Base-by-base conservation (phyloP, 2,113 vertebrate genomes). In the Procavia capensis region DNA sequence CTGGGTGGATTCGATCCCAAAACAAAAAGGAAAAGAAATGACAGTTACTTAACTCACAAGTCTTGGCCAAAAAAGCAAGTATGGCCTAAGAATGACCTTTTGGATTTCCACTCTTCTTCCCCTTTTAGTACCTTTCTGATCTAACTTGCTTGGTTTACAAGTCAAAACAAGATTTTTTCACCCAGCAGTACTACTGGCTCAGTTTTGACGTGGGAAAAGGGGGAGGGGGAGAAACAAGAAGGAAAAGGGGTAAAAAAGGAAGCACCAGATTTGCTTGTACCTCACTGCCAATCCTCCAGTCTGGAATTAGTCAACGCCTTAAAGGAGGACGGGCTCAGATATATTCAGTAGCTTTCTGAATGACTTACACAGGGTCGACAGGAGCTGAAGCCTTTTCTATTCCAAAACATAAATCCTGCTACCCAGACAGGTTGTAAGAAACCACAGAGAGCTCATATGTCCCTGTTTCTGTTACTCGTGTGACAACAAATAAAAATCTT, bases 211-310 rank as follows among this genome's bases (percentile, higher is more conserved):
- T 91, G 61, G 43, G 13, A 43, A 9, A 61, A 39, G 59, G 50
- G 3, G 4, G 2, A 0, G 19, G 2, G 2, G 27, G 50, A 0
- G 24, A 9, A 0, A 45, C 4, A 19, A 36, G 64, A 24, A 9
- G 36, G 34, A 11, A 54, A 41, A 76, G 54, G 39, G 59, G 47
- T 64, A 10, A 14, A 31, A n/a, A 41, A 86, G 54, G 41, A 10
- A 70, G 11, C 29, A 11, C 19, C 3, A 3, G 66, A 3, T 2
- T 16, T 3, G 31, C 25, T 36, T 19, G 36, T 4, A 57, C 36
- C 36, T 45, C 29, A 1, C n/a, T 43, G 45, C n/a, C 54, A 74
- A 31, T 0, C 47, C 34, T 17, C 68, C 14, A 19, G 8, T 19
- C 4, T 29, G 34, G 75, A 24, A 47, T 10, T 8, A 68, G 47